Evolutionary conservation across 2,797 vertebrate species (phyloP), one percentile per base, ranked within the genome.

Genomic region (Ctenochaetus hawaiiensis): DNA sequence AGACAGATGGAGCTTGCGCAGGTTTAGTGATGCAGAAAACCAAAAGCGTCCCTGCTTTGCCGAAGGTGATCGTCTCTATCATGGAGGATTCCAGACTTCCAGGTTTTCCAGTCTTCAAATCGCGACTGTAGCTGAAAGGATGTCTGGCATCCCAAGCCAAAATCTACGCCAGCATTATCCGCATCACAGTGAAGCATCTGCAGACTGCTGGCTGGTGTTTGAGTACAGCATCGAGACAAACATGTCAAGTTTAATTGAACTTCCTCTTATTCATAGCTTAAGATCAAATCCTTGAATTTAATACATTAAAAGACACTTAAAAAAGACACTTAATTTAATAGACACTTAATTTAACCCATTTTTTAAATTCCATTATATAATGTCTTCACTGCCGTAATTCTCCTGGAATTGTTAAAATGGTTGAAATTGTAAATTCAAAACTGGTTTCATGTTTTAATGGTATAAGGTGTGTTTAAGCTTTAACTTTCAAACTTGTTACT

Each of bases 121-220:
- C 14, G 44, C 34, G 53, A 67, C 52, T 43, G 37, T 45, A 37
- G 48, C 51, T 65, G 34, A 81, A 75, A 73, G 10, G 48, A 71
- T 62, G 77, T 89, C 61, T 87, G 78, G 90, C 89, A 85, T 88
- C 89, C 90, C 87, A 91, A 90, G 89, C 91, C 84, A 87, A 89
- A 85, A 77, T 74, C 65, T 83, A 92, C 79, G 90, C 85, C 79
- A 63, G 45, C 48, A 74, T 58, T 5, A 58, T 81, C 63, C 30
- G 43, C 62, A 75, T 77, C 82, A 57, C 10, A 51, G 44, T 10
- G 48, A 58, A 43, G 83, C 82, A 56, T 86, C 81, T 76, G 26
- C 26, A 30, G 39, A 34, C 56, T n/a, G 26, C 23, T 30, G 72
- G 43, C 11, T 74, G 34, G 0, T 51, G 51, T 51, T 37, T 65